These are phyloP conservation scores for Zapornia atra DNA, from an alignment of 2,113 vertebrate species.

Conservation along the genomic window DNA sequence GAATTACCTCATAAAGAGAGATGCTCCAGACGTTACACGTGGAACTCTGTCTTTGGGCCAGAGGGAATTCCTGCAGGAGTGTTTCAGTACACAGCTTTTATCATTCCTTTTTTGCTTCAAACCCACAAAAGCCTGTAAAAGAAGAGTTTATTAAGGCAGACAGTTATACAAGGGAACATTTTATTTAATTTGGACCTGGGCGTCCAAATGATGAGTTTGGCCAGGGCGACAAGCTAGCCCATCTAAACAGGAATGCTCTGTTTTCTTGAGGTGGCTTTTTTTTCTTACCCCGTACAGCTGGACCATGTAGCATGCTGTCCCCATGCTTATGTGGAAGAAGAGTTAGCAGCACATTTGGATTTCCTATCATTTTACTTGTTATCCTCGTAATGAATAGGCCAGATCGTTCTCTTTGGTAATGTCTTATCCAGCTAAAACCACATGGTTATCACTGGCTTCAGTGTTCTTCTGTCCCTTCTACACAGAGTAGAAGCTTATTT, in stretches of 20 bases:
- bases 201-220: neutral
- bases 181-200: neutral
- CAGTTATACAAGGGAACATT: neutral
- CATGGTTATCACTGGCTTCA: neutral
- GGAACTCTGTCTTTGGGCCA: neutral
- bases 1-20: neutral
- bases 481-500: fast-evolving
- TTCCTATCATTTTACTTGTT: neutral
- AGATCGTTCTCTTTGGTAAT: neutral
- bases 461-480: neutral
- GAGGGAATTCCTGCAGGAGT: neutral
- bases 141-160: neutral
- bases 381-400: neutral
- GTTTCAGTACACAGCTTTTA: neutral
- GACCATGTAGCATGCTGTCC: neutral
- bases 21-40: neutral
- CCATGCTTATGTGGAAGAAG: neutral
- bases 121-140: fast-evolving
- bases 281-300: neutral
- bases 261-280: neutral
- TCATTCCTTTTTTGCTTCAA: neutral
- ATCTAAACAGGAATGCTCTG: neutral
- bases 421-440: neutral
- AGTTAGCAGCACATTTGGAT: neutral
- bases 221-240: neutral